Evolutionary conservation across 53 echinoderm and acorn worm species (phyloP).

Genomic region (Mesocentrotus franciscanus): DNA sequence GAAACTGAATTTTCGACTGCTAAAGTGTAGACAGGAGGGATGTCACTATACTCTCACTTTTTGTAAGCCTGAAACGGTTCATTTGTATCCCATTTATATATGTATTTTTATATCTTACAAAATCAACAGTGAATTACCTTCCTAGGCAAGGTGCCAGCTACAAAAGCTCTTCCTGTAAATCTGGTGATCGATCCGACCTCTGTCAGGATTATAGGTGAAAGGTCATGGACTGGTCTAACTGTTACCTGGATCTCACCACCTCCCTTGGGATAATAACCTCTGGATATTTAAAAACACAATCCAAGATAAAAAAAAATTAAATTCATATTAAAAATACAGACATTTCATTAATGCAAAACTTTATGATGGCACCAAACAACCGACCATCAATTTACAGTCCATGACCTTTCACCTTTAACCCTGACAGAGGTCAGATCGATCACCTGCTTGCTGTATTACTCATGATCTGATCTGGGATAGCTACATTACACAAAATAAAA

Average conservation of each 20-base stretch:
- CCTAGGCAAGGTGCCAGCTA: conserved; percentile 88
- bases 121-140: conserved; percentile 68
- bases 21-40: too few species aligned
- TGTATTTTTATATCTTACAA: too few species aligned
- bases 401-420: too few species aligned
- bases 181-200: conserved; percentile 79
- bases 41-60: too few species aligned
- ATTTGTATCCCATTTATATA: too few species aligned
- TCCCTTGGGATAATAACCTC: conserved; percentile 96
- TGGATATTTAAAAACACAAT: conserved; percentile 44
- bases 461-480: conserved; percentile 88
- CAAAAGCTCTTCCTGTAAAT: conserved; percentile 87
- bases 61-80: too few species aligned
- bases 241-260: conserved; percentile 88
- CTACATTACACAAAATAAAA: conserved; percentile 59
- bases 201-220: conserved; percentile 76
- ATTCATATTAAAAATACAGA: too few species aligned
- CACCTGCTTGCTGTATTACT: conserved; percentile 74
- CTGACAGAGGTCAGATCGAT: too few species aligned
- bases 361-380: too few species aligned
- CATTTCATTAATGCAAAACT: too few species aligned
- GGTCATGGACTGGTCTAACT: conserved; percentile 69
- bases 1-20: too few species aligned
- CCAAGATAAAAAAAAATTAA: background rate
- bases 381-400: too few species aligned